These are phyloP conservation scores for Hozukius guyotensis DNA, from an alignment of 2,797 vertebrate species.

Conservation along the genomic window DNA sequence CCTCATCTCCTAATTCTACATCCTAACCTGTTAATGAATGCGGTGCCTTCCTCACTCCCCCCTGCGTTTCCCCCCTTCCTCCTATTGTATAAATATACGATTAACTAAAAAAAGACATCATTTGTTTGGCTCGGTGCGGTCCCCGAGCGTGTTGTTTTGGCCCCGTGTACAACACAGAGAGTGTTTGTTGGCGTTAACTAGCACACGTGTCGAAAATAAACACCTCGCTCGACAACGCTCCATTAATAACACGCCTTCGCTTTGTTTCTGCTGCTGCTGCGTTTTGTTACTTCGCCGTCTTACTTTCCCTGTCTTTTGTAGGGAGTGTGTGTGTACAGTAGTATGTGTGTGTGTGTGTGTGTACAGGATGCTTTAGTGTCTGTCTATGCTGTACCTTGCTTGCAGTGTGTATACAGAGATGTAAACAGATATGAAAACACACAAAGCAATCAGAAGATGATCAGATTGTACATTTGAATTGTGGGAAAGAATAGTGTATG, in stretches of 20 bases:
- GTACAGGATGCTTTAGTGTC: conserved; percentile 7
- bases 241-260: conserved; percentile 79
- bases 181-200: conserved; percentile 82
- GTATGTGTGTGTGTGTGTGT: background rate
- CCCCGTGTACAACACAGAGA: conserved; percentile 68
- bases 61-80: conserved; percentile 21
- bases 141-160: conserved; percentile 71
- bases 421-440: conserved; percentile 22
- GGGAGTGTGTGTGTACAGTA: conserved; percentile 1
- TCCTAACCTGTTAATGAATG: conserved; percentile 20
- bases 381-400: conserved; percentile 7
- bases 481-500: background rate
- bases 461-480: conserved; percentile 14
- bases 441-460: conserved; percentile 24
- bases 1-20: background rate
- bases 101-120: conserved; percentile 75
- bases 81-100: conserved; percentile 68
- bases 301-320: conserved; percentile 63
- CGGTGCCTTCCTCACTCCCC: background rate
- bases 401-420: conserved; percentile 18
- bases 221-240: conserved; percentile 67
- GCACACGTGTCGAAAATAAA: conserved; percentile 83
- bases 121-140: conserved; percentile 71
- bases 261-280: conserved; percentile 82
- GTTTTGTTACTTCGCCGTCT: conserved; percentile 74